Evolutionary conservation across 1,140 invertebrate species (phyloP), one percentile per base, ranked within the genome.

Genomic region (Nephotettix cincticeps): DNA sequence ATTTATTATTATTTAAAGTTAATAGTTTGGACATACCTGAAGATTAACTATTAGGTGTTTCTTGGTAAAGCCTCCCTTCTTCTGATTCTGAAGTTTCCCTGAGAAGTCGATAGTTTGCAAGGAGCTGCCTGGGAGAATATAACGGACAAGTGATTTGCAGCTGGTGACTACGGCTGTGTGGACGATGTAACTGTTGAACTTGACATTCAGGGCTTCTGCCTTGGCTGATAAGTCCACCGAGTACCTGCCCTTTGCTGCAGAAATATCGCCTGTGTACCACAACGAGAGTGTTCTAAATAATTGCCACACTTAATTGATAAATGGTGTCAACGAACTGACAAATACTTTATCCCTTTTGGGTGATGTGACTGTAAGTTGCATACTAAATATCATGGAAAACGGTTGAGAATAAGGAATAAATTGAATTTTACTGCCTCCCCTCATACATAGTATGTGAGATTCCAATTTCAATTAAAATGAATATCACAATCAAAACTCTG

Each of bases 51-150:
- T 13, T 6, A 61, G 56, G 2, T 61, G 56, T 25, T 28, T 25
- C 25, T 61, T 61, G n/a, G 21, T 61, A 25, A 61, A 61, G 23
- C 56, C 25, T 25, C 64, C 64, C 17, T 45, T 43, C 64, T 67
- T 67, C 19, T 67, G 30, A 25, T 40, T 3, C 17, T 43, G 32
- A 1, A 67, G 64, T 43, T 67, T 43, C 14, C n/a, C 23, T 1
- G 36, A 13, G 40, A 67, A 67, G 23, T 67, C 64, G 1, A 67
- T 14, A 45, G 1, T 67, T 13, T 54, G 67, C 1, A 28, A 11
- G 17, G 45, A 21, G 1, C 17, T 4, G 25, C 19, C 17, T 13
- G 17, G 17, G 21, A 67, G 30, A 21, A 43, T 9, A 17, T 67
- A 67, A 9, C 23, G 32, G 17, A 45, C 40, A 32, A 43, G 23